phyloP scores from a whole-genome alignment of 2,888 invertebrate genomes.

The Leptothorax acervorum region DNA sequence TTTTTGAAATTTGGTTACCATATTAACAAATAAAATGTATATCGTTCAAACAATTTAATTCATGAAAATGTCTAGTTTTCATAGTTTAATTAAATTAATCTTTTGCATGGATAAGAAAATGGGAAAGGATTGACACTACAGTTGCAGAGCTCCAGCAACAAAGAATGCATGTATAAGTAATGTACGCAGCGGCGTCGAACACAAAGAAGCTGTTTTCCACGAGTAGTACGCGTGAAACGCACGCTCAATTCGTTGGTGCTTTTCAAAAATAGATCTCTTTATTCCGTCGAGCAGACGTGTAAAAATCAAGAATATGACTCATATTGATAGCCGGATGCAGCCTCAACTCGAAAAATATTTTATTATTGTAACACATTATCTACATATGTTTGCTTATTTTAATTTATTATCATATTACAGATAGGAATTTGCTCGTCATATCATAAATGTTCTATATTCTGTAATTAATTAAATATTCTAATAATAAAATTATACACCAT shows the following conservation, averaged over 20 bases:
- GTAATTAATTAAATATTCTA: conserved; percentile 1
- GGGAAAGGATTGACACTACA: background rate
- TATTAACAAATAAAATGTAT: background rate
- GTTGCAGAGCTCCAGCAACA: background rate
- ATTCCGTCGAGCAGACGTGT: background rate
- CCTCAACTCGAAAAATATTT: background rate
- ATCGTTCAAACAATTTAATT: background rate
- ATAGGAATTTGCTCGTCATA: background rate
- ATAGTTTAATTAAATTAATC: background rate
- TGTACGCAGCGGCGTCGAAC: background rate
- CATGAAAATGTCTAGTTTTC: background rate
- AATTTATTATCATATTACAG: background rate
- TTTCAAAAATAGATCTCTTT: conserved; percentile 32
- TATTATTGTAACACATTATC: background rate
- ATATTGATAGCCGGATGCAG: background rate
- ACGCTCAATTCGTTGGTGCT: conserved; percentile 14
- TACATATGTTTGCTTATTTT: background rate
- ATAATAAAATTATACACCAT: background rate
- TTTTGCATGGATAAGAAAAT: background rate
- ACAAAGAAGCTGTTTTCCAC: conserved; percentile 33
- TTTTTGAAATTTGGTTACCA: background rate
- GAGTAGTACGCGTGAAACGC: conserved; percentile 18
- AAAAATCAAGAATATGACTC: conserved; percentile 21
- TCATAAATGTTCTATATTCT: background rate
- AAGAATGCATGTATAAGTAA: background rate